Evolutionary conservation across 2,888 invertebrate genomes (phyloP), one percentile per base, ranked within the genome.

Genomic region (Alcis repandata): DNA sequence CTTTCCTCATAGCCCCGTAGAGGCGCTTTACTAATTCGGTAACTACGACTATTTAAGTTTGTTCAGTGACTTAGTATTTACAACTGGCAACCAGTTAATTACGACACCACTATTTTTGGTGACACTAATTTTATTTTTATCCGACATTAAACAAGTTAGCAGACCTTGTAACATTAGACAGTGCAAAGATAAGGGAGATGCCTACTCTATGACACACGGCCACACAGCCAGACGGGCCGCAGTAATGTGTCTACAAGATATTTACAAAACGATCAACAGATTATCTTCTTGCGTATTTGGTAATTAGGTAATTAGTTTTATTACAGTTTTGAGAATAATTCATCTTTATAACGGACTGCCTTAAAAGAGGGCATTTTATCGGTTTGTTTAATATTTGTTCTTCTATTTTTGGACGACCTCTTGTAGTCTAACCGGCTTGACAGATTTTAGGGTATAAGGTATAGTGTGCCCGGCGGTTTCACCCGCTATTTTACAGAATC

Each of bases 271-370:
- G 1, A 48, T 48, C 27, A 27, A n/a, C n/a, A 9, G 48, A 48
- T 48, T 15, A 48, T 32, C 48, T 48, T 11, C 22, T 22, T 27
- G 27, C 27, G 2, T 32, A 27, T 48, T 48, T 15, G n/a, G 9
- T 48, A 48, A 27, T 19, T 48, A 40, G 40, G 40, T 3, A 48
- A 48, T 48, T 48, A 48, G 48, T 15, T 27, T 48, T 15, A 27
- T 27, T 27, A 46, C 46, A 27, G n/a, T 27, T 48, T 48, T 15
- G 20, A 45, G 20, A 13, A 10, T 8, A 20, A 20, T 19, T 11
- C 1, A 45, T 6, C 15, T 40, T 10, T 40, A 15, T 9, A 36
- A 9, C 36, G 6, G 27, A 27, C 27, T 4, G 27, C 27, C 27
- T 27, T 6, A 27, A 27, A 27, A 27, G 27, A n/a, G n/a, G n/a